Evolutionary conservation across 2,113 vertebrate species (phyloP).

Genomic region (Stegostoma tigrinum): DNA sequence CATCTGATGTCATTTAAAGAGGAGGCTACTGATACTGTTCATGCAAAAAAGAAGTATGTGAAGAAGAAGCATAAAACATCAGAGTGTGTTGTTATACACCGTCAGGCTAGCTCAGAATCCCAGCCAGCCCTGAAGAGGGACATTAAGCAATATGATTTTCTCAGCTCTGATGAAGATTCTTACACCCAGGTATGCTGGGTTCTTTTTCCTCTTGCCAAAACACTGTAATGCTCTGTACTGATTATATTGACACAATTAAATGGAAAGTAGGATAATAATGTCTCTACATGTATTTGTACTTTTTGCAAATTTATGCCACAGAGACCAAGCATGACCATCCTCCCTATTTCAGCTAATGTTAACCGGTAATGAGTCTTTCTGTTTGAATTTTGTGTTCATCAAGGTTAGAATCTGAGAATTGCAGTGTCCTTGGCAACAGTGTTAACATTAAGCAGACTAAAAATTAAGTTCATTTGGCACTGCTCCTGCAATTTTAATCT

Average conservation of each 20-base stretch:
- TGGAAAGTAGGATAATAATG: neutral
- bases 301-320: neutral
- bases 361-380: neutral
- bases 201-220: neutral
- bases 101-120: conserved; percentile 62
- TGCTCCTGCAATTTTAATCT: neutral
- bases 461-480: neutral
- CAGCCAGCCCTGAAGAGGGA: conserved; percentile 72
- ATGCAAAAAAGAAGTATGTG: conserved; percentile 78
- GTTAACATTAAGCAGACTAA: neutral
- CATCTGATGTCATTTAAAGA: conserved; percentile 72
- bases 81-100: conserved; percentile 60
- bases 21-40: conserved; percentile 65
- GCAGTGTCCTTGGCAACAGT: neutral
- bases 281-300: neutral
- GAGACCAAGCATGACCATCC: neutral
- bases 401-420: neutral
- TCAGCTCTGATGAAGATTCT: conserved; percentile 88
- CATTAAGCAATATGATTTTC: conserved; percentile 91
- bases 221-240: neutral
- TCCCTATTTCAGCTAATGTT: neutral
- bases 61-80: conserved; percentile 64
- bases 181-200: conserved; percentile 67
- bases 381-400: neutral
- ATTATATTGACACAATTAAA: neutral